These are phyloP conservation scores for Glyptemys insculpta DNA, from an alignment of 2,797 vertebrate genomes.

Conservation along the genomic window DNA sequence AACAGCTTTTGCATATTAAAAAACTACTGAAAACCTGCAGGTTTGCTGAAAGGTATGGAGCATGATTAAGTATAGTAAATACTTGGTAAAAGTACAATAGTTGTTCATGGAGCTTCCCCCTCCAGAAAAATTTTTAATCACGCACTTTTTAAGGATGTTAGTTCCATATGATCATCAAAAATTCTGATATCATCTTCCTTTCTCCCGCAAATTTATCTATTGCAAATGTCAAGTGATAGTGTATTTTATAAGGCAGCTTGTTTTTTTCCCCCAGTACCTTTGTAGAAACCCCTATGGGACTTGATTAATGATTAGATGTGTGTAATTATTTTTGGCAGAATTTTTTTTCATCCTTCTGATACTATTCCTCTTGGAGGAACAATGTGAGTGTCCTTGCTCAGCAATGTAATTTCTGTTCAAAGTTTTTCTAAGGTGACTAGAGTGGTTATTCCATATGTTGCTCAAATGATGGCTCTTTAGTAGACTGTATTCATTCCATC, in stretches of 20 bases:
- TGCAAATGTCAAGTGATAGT: neutral
- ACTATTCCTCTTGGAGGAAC: neutral
- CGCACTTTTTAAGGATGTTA: neutral
- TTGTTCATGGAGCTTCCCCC: neutral
- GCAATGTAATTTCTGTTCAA: neutral
- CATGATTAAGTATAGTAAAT: neutral
- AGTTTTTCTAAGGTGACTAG: neutral
- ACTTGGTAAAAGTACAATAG: neutral
- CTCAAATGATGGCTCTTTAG: neutral
- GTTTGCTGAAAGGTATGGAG: conserved; percentile 85
- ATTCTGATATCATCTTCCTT: neutral
- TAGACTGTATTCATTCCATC: neutral
- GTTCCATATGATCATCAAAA: neutral
- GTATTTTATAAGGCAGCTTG: neutral
- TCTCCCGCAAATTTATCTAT: neutral
- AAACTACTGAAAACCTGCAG: conserved; percentile 88
- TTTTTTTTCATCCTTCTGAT: neutral
- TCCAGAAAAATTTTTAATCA: neutral
- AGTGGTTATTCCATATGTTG: neutral
- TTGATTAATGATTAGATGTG: neutral
- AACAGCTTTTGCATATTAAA: conserved; percentile 87
- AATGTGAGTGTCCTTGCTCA: neutral
- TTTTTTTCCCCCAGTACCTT: neutral
- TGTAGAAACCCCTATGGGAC: neutral
- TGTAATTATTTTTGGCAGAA: neutral